Conservation (phyloP, 2,888 invertebrate species). For the Cheilosia pagana region DNA sequence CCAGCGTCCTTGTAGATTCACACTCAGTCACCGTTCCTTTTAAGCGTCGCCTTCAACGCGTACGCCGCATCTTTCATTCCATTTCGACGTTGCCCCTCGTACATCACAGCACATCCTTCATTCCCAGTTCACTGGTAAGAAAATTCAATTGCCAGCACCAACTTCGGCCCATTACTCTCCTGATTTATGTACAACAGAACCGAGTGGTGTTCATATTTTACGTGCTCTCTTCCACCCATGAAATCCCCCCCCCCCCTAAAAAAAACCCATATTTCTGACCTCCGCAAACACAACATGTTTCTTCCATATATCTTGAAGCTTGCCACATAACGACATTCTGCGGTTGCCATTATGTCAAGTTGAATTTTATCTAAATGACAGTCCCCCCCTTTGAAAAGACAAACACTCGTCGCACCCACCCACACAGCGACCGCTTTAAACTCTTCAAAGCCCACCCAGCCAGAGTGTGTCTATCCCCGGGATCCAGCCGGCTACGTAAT, state of each 20-base stretch:
- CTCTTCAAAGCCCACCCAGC: background rate
- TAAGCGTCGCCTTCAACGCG: background rate
- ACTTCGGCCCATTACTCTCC: conserved; percentile 3
- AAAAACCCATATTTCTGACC: conserved; percentile 13
- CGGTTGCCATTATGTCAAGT: conserved; percentile 18
- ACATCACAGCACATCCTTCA: background rate
- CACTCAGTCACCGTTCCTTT: background rate
- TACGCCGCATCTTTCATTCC: background rate
- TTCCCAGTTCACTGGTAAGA: background rate
- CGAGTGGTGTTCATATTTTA: conserved; percentile 9
- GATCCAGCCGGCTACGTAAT: no score
- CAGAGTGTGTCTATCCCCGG: background rate
- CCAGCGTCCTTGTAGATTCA: no score
- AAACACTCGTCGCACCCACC: background rate
- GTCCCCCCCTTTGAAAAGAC: background rate
- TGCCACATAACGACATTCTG: conserved; percentile 23
- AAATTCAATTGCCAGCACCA: conserved; percentile 10
- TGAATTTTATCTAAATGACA: conserved; percentile 23
- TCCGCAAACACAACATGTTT: conserved; percentile 2
- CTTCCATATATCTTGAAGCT: conserved; percentile 2
- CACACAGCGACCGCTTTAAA: background rate
- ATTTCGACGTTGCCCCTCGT: background rate
- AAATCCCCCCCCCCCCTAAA: background rate
- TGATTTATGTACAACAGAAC: conserved; percentile 8
- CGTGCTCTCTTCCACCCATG: background rate